Evolutionary conservation across 2,113 vertebrate genomes (phyloP).

Genomic region (Mesoclemmys tuberculata): DNA sequence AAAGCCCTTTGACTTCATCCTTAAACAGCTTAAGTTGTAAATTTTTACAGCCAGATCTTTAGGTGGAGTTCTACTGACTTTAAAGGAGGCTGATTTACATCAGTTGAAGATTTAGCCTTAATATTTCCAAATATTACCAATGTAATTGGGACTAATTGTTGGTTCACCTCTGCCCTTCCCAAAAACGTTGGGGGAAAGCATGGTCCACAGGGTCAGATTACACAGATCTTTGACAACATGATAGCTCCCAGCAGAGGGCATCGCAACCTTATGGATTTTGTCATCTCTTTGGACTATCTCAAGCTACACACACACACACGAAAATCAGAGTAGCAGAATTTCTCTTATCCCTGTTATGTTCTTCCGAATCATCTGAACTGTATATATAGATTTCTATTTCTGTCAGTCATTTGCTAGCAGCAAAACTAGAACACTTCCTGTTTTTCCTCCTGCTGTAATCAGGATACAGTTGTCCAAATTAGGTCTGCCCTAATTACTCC

Average conservation of each 20-base stretch:
- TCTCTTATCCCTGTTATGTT: constrained; percentile 15
- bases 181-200: neutral
- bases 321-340: neutral
- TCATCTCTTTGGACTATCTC: neutral
- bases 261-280: neutral
- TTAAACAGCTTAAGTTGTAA: neutral
- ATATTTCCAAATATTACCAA: neutral
- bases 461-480: constrained; percentile 77
- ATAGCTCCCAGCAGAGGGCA: constrained; percentile 79
- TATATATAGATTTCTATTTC: constrained; percentile 77
- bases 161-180: neutral
- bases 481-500: constrained; percentile 79
- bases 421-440: constrained; percentile 77
- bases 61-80: neutral
- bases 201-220: neutral
- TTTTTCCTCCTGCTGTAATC: constrained; percentile 77
- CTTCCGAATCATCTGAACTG: constrained; percentile 69
- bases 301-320: too few species aligned
- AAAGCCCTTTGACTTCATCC: neutral
- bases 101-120: fast-evolving
- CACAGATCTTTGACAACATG: neutral
- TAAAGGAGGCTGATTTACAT: fast-evolving
- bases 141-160: neutral
- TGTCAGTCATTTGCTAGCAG: constrained; percentile 74
- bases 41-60: neutral